Evolutionary conservation across 1,140 invertebrate genomes (phyloP), one percentile per base, ranked within the genome.

Genomic region (Chironomus tepperi): DNA sequence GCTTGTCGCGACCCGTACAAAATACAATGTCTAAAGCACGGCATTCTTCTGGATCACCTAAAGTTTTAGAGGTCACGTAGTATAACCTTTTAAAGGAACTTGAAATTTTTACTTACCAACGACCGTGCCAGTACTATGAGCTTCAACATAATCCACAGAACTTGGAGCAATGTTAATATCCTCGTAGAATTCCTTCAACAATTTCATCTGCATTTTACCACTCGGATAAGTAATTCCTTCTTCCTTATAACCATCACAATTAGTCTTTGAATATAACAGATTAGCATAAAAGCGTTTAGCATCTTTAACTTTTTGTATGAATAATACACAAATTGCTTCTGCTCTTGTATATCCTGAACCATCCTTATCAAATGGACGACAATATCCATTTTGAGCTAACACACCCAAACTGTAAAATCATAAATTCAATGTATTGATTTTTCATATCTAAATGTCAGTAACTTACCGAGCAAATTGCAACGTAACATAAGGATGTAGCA

Each of bases 181-280:
- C n/a, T 88, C 82, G 80, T 98, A 98, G 77, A 97, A 93, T 78
- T 96, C 91, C 19, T 86, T 82, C 0, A 98, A 81, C 0, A 98
- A 84, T 73, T 86, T 83, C 76, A 90, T 89, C 82, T 98, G 96
- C 74, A 93, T 86, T 18, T 88, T 84, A 34, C 92, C 93, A 2
- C 93, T 94, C 0, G 96, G 96, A 80, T 94, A 98, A 0, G 94
- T 97, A 75, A 98, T 96, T 15, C 93, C 93, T 79, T 93, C 89
- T 42, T 90, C 88, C 81, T 97, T 97, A 81, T 90, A 93, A 0
- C 95, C 95, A 83, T 97, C 94, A 78, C 91, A 92, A 83, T 96
- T 96, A 7, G 87, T 89, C 79, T 88, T 89, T 0, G 86, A 80
- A 74, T 81, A 79, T 65, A 81, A 74, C 3, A 80, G 76, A 34